Conservation (phyloP, 2,113 vertebrate genomes). For the Elgaria multicarinata region DNA sequence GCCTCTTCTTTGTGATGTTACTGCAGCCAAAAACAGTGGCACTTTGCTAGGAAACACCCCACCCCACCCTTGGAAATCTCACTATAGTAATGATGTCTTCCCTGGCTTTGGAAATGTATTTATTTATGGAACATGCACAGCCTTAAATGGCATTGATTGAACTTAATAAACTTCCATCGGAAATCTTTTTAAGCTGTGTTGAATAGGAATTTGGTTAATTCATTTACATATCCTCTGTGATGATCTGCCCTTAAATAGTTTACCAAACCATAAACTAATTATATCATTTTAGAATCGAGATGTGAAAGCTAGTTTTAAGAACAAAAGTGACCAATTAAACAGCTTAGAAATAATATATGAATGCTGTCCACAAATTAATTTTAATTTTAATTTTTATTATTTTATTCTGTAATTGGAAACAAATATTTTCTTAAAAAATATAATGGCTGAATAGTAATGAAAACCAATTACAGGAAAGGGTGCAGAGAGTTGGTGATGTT, state of each 20-base stretch:
- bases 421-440: conserved; percentile 12
- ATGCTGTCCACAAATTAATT: not conserved
- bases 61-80: conserved; percentile 10
- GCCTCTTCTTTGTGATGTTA: not conserved
- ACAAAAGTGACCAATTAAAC: conserved; percentile 43
- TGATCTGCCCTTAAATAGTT: conserved; percentile 56
- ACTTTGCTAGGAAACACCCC: not conserved
- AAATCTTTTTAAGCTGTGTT: conserved; percentile 34
- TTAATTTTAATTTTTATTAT: not conserved
- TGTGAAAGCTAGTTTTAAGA: conserved; percentile 44
- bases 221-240: conserved; percentile 29
- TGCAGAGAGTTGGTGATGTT: not conserved
- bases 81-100: not conserved
- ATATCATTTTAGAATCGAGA: conserved; percentile 53
- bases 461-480: not conserved
- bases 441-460: not conserved
- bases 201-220: conserved; percentile 56
- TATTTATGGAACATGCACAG: not conserved
- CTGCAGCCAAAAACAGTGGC: not conserved
- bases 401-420: conserved; percentile 18
- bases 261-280: conserved; percentile 51
- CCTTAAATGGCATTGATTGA: conserved; percentile 46
- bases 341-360: conserved; percentile 30
- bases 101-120: conserved; percentile 41
- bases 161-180: conserved; percentile 54